phyloP scores from a whole-genome alignment of 2,797 vertebrate species.

The Sebastes taczanowskii region DNA sequence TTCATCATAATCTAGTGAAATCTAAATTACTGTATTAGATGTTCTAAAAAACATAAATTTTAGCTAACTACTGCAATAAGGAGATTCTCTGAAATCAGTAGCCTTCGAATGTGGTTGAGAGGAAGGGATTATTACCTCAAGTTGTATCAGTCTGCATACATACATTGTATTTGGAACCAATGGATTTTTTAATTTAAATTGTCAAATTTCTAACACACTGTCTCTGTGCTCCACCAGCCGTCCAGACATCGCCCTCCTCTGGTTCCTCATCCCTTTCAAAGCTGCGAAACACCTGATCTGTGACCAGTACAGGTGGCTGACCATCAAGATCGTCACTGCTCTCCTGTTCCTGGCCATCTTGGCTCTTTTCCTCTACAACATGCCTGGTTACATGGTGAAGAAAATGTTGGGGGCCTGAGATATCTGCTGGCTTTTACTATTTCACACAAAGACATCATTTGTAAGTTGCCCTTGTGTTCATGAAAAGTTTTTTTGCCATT shows the following conservation, averaged over 20 bases:
- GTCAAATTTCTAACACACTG: neutral
- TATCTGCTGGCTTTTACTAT: neutral
- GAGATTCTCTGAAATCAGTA: neutral
- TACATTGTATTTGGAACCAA: neutral
- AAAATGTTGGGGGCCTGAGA: slow-evolving; percentile 91
- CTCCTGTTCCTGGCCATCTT: slow-evolving; percentile 90
- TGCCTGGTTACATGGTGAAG: slow-evolving; percentile 98
- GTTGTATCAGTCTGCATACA: neutral
- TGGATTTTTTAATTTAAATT: neutral
- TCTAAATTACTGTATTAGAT: neutral
- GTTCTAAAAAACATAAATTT: neutral
- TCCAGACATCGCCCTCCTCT: slow-evolving; percentile 91
- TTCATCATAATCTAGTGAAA: neutral
- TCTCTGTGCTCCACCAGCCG: slow-evolving; percentile 82
- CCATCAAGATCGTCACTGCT: slow-evolving; percentile 92
- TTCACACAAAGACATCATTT: neutral
- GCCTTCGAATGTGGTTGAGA: neutral
- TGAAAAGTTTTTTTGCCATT: neutral
- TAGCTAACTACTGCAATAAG: neutral
- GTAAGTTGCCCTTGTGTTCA: neutral
- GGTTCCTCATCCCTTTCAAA: slow-evolving; percentile 86
- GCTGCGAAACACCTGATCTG: slow-evolving; percentile 94
- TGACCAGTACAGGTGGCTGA: slow-evolving; percentile 97
- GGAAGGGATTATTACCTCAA: neutral
- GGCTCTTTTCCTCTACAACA: slow-evolving; percentile 94